A percentile compares a stretch with the other conserved stretches of the same genome.
Conservation (phyloP, 2,113 vertebrate genomes). For the Clinocottus analis region DNA sequence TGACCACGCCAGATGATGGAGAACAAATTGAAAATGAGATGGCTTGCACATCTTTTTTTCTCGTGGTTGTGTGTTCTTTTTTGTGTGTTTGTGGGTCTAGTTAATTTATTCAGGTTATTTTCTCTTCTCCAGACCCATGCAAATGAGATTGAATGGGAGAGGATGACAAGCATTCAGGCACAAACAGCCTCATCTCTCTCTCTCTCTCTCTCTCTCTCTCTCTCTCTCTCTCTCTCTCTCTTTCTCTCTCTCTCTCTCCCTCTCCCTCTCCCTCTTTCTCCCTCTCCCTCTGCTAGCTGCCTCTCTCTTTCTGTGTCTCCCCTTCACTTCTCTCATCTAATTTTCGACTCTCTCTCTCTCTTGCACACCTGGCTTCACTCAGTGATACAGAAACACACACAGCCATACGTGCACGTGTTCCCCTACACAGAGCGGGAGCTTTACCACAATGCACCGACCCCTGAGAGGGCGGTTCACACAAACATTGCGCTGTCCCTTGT, state of each 20-base stretch:
- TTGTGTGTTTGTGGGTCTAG: conserved; percentile 47
- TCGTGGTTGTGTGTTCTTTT: conserved; percentile 33
- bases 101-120: conserved; percentile 84
- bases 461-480: conserved; percentile 53
- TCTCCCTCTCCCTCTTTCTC: conserved; percentile 39
- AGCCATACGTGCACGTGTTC: conserved; percentile 22
- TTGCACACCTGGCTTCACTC: conserved; percentile 62
- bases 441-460: conserved; percentile 54
- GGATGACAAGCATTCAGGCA: conserved; percentile 77
- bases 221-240: conserved; percentile 7
- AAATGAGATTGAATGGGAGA: conserved; percentile 81
- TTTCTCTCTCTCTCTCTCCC: conserved; percentile 1
- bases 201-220: conserved; percentile 10
- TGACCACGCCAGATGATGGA: conserved; percentile 72
- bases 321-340: conserved; percentile 14
- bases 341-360: neutral
- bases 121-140: conserved; percentile 82
- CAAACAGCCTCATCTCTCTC: conserved; percentile 69
- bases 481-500: conserved; percentile 34
- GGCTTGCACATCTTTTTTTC: conserved; percentile 51
- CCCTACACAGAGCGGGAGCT: conserved; percentile 20
- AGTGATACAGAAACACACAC: conserved; percentile 22
- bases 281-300: no score
- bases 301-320: no score
- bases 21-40: conserved; percentile 82